These are phyloP conservation scores for Mastomys coucha DNA, from an alignment of 2,113 vertebrate species.

Conservation along the genomic window DNA sequence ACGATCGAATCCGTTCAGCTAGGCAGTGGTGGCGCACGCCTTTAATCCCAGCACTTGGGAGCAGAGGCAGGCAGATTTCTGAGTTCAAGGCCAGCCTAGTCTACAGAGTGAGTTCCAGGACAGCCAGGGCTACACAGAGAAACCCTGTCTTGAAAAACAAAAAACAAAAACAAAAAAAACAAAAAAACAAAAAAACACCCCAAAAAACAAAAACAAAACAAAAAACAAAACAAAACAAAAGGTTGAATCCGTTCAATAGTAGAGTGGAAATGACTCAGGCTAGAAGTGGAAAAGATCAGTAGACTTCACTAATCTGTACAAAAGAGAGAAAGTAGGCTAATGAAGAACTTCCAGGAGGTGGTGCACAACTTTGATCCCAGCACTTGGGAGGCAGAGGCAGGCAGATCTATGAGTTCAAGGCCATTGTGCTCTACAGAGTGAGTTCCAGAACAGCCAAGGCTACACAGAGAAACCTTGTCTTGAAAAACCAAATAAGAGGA, in stretches of 20 bases:
- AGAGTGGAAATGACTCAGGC: background rate
- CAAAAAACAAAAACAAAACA: no score
- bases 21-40: no score
- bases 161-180: no score
- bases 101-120: no score
- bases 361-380: background rate
- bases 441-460: background rate
- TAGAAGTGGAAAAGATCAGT: background rate
- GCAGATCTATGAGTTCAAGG: background rate
- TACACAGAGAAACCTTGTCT: background rate
- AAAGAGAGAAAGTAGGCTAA: background rate
- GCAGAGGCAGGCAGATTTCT: no score
- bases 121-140: background rate
- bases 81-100: no score
- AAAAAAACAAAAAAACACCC: no score
- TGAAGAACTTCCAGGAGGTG: background rate
- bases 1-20: background rate
- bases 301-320: background rate
- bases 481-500: background rate
- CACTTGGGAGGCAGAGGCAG: background rate
- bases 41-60: no score
- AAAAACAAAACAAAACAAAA: no score
- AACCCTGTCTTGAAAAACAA: background rate
- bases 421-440: background rate
- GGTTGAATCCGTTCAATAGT: background rate